phyloP scores from a whole-genome alignment of 2,888 invertebrate genomes.

The Rhingia rostrata region DNA sequence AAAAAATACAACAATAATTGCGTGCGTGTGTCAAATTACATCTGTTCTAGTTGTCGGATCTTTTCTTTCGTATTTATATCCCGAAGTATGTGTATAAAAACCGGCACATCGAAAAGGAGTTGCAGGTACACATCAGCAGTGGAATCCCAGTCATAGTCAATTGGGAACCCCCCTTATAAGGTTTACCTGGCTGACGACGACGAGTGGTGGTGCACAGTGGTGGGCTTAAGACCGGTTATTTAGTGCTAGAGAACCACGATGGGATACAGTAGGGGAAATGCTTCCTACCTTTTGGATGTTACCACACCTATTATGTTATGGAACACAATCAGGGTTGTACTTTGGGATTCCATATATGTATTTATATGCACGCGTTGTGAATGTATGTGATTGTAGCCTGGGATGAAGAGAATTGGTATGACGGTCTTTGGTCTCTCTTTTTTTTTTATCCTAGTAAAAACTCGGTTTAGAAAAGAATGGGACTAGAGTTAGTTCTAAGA shows the following conservation, averaged over 20 bases:
- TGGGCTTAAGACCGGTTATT: constrained; percentile 46
- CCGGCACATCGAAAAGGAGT: constrained; percentile 25
- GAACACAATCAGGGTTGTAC: constrained; percentile 27
- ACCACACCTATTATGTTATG: constrained; percentile 34
- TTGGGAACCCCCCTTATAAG: constrained; percentile 21
- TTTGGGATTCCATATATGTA: not conserved
- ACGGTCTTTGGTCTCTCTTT: too few species aligned
- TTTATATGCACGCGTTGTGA: not conserved
- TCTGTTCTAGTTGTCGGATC: constrained; percentile 40
- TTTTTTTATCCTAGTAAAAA: too few species aligned
- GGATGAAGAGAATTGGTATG: not conserved
- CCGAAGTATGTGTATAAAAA: constrained; percentile 7
- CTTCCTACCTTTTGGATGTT: constrained; percentile 4
- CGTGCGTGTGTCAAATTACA: constrained; percentile 61
- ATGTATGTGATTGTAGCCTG: constrained; percentile 16
- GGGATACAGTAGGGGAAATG: constrained; percentile 21
- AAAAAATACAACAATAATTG: constrained; percentile 28
- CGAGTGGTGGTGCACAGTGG: constrained; percentile 1
- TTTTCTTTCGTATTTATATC: constrained; percentile 23
- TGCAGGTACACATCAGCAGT: constrained; percentile 33
- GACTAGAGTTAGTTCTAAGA: too few species aligned
- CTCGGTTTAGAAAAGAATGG: too few species aligned
- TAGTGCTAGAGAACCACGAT: constrained; percentile 7
- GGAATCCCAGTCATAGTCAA: constrained; percentile 14
- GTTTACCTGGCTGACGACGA: constrained; percentile 13